Evolutionary conservation across 2,888 invertebrate genomes (phyloP).

Genomic region (Galerucella calmariensis): DNA sequence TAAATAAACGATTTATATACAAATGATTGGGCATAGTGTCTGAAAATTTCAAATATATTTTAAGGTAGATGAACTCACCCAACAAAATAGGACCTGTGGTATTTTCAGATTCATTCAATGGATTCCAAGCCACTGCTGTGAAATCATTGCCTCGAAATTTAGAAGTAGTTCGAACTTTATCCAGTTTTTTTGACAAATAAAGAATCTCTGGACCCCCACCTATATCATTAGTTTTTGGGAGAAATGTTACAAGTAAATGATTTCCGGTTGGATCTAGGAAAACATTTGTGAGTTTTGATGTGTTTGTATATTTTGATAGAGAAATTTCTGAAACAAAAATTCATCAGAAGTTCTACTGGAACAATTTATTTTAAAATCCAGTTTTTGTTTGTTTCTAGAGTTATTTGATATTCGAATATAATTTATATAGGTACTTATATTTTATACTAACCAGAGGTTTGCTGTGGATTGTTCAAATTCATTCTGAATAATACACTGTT

Average conservation of each 20-base stretch:
- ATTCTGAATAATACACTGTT: conserved; percentile 84
- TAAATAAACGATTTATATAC: too few relatives aligned
- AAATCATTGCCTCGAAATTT: conserved; percentile 84
- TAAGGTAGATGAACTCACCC: conserved; percentile 49
- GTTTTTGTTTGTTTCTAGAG: too few relatives aligned
- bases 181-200: conserved; percentile 81
- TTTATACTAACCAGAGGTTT: conserved; percentile 75
- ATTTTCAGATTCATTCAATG: conserved; percentile 73
- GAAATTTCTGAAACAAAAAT: conserved; percentile 75
- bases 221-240: conserved; percentile 68
- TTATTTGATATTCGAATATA: background rate
- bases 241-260: conserved; percentile 83
- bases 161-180: conserved; percentile 75
- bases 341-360: background rate
- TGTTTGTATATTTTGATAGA: conserved; percentile 73
- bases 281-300: conserved; percentile 73
- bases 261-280: conserved; percentile 89
- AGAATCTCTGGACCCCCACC: conserved; percentile 75
- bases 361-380: too few relatives aligned
- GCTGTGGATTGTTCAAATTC: conserved; percentile 82
- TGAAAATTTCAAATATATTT: too few relatives aligned
- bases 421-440: background rate
- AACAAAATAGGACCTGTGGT: conserved; percentile 87
- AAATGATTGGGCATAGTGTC: too few relatives aligned
- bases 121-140: conserved; percentile 92